A percentile compares a stretch with the other conserved stretches of the same genome.
These are phyloP conservation scores for Rhadinocentrus ornatus DNA, from an alignment of 2,797 vertebrate genomes.

Conservation along the genomic window DNA sequence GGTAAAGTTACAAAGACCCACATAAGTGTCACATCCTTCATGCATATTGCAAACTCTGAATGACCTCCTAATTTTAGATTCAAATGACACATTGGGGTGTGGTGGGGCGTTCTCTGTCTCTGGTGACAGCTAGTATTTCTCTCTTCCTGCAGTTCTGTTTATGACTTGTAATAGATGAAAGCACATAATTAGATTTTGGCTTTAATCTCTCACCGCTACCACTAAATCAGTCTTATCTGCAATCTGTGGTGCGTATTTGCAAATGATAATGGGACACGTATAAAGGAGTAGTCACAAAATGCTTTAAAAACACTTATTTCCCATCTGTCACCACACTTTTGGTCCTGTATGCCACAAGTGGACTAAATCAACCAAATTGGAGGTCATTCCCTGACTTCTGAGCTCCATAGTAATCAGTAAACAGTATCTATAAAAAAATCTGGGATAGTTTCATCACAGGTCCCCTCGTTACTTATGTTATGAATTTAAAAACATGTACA, in stretches of 20 bases:
- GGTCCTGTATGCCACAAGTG: too few relatives aligned
- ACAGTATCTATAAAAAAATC: too few relatives aligned
- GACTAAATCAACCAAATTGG: too few relatives aligned
- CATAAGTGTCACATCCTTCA: constrained; percentile 48
- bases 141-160: constrained; percentile 23
- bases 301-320: not conserved
- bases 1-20: constrained; percentile 56
- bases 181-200: not conserved
- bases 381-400: too few relatives aligned
- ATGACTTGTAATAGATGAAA: constrained; percentile 15
- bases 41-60: constrained; percentile 66
- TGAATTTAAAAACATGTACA: not conserved
- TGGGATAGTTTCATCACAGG: not conserved
- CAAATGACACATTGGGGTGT: constrained; percentile 24
- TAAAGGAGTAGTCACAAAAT: not conserved
- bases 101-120: constrained; percentile 45
- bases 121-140: constrained; percentile 42
- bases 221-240: not conserved
- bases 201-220: not conserved
- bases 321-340: too few relatives aligned
- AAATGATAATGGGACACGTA: not conserved
- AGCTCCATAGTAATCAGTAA: not conserved
- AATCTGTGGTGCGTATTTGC: not conserved
- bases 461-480: not conserved
- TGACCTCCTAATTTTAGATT: constrained; percentile 66